Evolutionary conservation across 64 coral and sea anemone genomes (phyloP).

Genomic region (Montipora efflorescens): DNA sequence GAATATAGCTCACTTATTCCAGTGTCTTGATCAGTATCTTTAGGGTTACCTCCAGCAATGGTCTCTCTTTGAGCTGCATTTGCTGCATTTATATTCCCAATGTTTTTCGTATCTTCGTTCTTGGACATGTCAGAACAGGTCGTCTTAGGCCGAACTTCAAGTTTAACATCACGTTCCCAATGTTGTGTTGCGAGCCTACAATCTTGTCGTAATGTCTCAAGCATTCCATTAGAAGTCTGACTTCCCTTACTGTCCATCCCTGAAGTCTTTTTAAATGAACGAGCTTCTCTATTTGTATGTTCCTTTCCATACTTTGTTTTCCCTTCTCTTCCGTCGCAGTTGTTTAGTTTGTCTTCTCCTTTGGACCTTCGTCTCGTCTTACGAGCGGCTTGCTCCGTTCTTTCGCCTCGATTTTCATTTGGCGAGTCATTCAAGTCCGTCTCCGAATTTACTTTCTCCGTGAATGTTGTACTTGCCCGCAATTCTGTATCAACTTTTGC

Average conservation of each 20-base stretch:
- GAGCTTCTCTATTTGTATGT: neutral
- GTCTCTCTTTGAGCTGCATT: neutral
- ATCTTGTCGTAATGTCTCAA: slow-evolving; percentile 8
- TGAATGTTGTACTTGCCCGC: neutral
- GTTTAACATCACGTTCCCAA: too few species aligned
- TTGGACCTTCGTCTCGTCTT: neutral
- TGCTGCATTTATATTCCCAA: neutral
- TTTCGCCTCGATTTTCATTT: neutral
- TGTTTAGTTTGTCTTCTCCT: neutral
- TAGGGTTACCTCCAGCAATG: neutral
- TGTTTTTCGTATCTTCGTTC: neutral
- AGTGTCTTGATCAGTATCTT: slow-evolving; percentile 66
- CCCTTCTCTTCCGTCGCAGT: neutral
- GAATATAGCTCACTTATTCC: slow-evolving; percentile 74
- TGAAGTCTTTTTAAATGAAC: neutral
- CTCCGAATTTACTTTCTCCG: neutral
- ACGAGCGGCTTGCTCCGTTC: neutral
- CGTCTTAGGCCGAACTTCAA: neutral
- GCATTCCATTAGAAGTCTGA: slow-evolving; percentile 35
- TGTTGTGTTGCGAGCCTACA: neutral
- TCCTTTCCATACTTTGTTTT: neutral
- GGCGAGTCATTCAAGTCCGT: neutral
- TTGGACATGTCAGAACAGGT: neutral
- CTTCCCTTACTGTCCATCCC: slow-evolving; percentile 18
- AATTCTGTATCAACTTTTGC: slow-evolving; percentile 70